phyloP scores from a whole-genome alignment of 2,797 vertebrate species.

The Lemur catta region DNA sequence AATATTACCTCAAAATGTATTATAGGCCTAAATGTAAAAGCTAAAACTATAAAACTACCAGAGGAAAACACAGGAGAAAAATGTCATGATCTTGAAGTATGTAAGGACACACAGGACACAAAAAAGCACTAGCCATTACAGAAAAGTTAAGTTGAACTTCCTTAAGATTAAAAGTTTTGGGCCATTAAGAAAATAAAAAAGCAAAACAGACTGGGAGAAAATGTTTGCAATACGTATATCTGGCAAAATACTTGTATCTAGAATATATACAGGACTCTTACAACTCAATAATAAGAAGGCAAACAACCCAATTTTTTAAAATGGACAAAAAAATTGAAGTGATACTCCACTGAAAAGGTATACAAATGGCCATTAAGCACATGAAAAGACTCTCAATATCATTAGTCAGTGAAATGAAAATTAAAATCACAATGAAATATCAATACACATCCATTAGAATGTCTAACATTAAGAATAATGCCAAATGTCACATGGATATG shows the following conservation, averaged over 20 bases:
- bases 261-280: background rate
- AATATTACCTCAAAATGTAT: background rate
- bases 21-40: background rate
- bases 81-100: background rate
- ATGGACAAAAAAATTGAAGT: background rate
- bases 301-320: background rate
- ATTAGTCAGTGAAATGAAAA: conserved; percentile 30
- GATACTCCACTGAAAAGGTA: background rate
- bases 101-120: background rate
- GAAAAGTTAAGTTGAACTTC: background rate
- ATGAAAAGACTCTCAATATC: background rate
- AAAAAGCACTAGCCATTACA: background rate
- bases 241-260: background rate
- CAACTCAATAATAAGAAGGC: background rate
- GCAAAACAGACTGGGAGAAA: background rate
- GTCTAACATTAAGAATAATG: background rate
- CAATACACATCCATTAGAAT: background rate
- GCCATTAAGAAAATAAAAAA: background rate
- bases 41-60: background rate
- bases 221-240: background rate
- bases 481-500: background rate
- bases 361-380: background rate
- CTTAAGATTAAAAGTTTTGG: background rate
- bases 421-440: background rate
- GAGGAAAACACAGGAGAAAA: background rate